These are phyloP conservation scores for Oryctolagus cuniculus DNA, from an alignment of 2,113 vertebrate genomes.

Conservation along the genomic window mOryCun1.1 NC_091433.1:57968501-57969000, in stretches of 20 bases:
- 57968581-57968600: not conserved
- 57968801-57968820: not conserved
- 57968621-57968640: not conserved
- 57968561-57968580: not conserved
- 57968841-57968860: not conserved
- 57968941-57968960: not conserved
- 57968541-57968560: not conserved
- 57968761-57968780: not conserved
- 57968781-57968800: not conserved
- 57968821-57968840: slow-evolving; percentile 42
- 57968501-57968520: slow-evolving; percentile 8
- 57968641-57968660: not conserved
- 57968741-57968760: not conserved
- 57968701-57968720: slow-evolving; percentile 34
- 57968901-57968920: slow-evolving; percentile 38
- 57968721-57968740: slow-evolving; percentile 39
- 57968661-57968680: not conserved
- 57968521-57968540: not conserved
- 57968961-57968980: slow-evolving; percentile 26
- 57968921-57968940: not conserved
- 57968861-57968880: slow-evolving; percentile 55
- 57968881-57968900: slow-evolving; percentile 12
- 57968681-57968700: slow-evolving; percentile 3
- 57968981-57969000: not conserved
- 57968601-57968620: not conserved